phyloP scores from a whole-genome alignment of 1,140 invertebrate genomes.

The Cotesia typhae region DNA sequence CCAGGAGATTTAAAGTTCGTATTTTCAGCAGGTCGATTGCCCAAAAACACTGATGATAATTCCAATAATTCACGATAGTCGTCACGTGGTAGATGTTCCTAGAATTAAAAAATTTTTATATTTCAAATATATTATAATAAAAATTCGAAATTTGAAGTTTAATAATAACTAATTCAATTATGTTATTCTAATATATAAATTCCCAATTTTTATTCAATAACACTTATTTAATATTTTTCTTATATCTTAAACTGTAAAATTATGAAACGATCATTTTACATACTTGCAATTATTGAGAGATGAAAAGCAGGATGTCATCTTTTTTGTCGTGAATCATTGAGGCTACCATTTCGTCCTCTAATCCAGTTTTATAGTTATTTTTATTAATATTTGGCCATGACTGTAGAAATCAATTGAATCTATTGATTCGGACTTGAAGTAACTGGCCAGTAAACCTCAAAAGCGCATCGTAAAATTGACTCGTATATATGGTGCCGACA shows the following conservation, averaged over 20 bases:
- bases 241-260: neutral
- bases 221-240: no score
- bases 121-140: constrained; percentile 16
- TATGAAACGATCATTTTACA: neutral
- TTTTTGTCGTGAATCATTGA: neutral
- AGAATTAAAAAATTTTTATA: constrained; percentile 3
- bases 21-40: constrained; percentile 49
- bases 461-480: constrained; percentile 4
- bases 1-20: constrained; percentile 54
- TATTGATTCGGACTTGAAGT: constrained; percentile 5
- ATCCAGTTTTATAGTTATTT: constrained; percentile 24
- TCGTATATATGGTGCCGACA: constrained; percentile 27
- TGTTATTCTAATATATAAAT: no score
- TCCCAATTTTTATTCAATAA: no score
- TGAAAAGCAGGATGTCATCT: constrained; percentile 9
- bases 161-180: neutral
- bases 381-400: constrained; percentile 14
- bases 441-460: constrained; percentile 22
- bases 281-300: constrained; percentile 4
- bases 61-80: constrained; percentile 59
- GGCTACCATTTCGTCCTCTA: constrained; percentile 13
- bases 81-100: constrained; percentile 38
- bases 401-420: constrained; percentile 18
- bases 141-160: constrained; percentile 14
- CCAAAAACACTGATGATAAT: constrained; percentile 58